Evolutionary conservation across 2,797 vertebrate genomes (phyloP), one percentile per base, ranked within the genome.

Genomic region (Gallinago stenura): DNA sequence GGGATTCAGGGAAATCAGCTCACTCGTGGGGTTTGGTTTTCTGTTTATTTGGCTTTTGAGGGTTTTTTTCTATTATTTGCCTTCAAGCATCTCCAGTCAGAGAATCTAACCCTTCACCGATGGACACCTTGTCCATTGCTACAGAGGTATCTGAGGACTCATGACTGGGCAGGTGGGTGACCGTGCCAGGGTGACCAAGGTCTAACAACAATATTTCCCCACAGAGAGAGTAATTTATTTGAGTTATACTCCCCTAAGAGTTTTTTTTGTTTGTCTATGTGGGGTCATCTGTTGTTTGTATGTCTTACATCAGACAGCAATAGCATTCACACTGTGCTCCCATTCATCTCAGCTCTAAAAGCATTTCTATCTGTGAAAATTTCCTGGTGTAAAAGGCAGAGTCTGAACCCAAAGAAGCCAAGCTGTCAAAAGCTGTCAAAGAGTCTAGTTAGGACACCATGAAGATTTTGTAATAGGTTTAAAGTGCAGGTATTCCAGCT

Each of bases 141-240:
- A 7, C 50, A 28, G 31, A 37, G 13, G n/a, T 5, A 11, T 8
- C 57, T 0, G 3, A 81, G 51, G n/a, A 13, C 13, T 64, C 15
- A 0, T 4, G 0, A 4, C 0, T 0, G 7, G 57, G 25, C 5
- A 50, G 46, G 28, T 4, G 26, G 25, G 6, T 41, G 16, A n/a
- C 33, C 0, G 0, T 24, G 17, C 17, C 50, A 31, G 12, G n/a
- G 37, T 8, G 21, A 46, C 9, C 15, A 25, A 73, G 46, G 39
- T n/a, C 46, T 64, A 28, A 31, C 3, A 48, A 26, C 12, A 78
- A 11, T 24, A 56, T 54, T 87, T 72, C 25, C 50, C 46, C 12
- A 30, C 17, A 57, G 43, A 64, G 21, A 45, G 60, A 33, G 17
- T 57, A 22, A 58, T 50, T 57, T 48, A 37, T 19, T n/a, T 48